These are phyloP conservation scores for Glaucomys volans DNA, from an alignment of 2,113 vertebrate genomes.

Conservation along the genomic window DNA sequence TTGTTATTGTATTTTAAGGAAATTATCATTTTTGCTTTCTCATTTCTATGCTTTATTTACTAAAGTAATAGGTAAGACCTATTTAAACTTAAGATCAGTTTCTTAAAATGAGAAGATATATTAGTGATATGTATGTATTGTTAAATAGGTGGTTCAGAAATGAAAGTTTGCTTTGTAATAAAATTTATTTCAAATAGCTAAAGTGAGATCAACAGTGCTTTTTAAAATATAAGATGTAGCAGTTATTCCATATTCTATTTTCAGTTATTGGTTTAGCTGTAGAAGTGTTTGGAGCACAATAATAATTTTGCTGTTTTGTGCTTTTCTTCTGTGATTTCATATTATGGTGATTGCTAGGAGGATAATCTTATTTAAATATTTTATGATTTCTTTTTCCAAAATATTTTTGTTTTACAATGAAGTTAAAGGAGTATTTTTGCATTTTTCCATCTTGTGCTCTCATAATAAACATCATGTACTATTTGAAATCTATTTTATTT, in stretches of 20 bases:
- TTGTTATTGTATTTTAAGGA: conserved; percentile 19
- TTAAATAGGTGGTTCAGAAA: neutral
- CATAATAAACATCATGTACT: neutral
- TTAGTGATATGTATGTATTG: neutral
- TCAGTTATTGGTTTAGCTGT: neutral
- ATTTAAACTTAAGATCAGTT: neutral
- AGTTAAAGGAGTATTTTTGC: neutral
- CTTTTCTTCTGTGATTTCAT: conserved; percentile 43
- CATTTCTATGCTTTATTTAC: neutral
- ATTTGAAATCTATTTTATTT: conserved; percentile 47
- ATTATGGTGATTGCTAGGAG: neutral
- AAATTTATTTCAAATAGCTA: conserved; percentile 35
- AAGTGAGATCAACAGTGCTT: neutral
- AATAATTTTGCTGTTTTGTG: neutral
- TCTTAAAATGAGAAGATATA: neutral
- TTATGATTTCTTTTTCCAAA: neutral
- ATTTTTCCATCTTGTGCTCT: neutral
- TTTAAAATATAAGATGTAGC: neutral
- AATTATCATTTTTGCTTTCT: neutral
- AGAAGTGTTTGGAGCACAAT: neutral
- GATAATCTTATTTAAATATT: conserved; percentile 48
- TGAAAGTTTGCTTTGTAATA: conserved; percentile 35
- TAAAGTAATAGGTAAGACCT: neutral
- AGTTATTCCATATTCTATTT: conserved; percentile 19
- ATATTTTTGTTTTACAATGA: neutral